Evolutionary conservation across 2,113 vertebrate species (phyloP).

Genomic region (Chloropsis hardwickii): DNA sequence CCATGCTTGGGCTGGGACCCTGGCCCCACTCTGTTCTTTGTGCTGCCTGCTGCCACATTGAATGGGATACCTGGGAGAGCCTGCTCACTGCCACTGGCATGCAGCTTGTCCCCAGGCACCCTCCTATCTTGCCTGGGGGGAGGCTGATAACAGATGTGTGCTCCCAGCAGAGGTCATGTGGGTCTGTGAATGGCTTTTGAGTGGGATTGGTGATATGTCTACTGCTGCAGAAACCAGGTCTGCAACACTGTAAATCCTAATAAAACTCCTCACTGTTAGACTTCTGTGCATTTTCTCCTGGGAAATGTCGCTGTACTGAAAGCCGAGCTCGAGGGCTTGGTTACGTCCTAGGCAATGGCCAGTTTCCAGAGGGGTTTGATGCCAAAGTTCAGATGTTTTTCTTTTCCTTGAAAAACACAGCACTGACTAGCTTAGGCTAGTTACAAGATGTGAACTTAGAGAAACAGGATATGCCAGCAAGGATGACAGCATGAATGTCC

Average conservation of each 20-base stretch:
- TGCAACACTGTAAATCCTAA: neutral
- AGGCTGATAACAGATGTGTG: neutral
- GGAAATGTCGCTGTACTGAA: neutral
- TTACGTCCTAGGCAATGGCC: neutral
- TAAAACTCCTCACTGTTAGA: neutral
- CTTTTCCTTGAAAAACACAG: neutral
- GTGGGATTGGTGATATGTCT: too few relatives aligned
- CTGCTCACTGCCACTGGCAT: neutral
- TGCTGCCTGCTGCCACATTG: rapidly evolving
- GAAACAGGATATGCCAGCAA: constrained; percentile 52
- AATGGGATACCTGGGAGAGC: neutral
- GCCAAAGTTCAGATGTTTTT: constrained; percentile 30
- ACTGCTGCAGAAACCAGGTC: neutral
- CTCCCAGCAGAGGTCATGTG: neutral
- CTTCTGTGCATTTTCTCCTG: neutral
- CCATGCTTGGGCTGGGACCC: rapidly evolving
- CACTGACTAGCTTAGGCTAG: neutral
- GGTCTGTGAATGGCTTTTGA: neutral
- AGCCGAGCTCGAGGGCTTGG: neutral
- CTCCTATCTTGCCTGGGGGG: rapidly evolving
- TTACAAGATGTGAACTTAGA: constrained; percentile 8
- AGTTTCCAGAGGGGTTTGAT: constrained; percentile 13
- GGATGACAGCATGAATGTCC: constrained; percentile 24
- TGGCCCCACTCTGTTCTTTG: neutral
- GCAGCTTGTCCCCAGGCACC: rapidly evolving